phyloP scores from a whole-genome alignment of 2,888 invertebrate genomes.

The Yponomeuta malinellus region DNA sequence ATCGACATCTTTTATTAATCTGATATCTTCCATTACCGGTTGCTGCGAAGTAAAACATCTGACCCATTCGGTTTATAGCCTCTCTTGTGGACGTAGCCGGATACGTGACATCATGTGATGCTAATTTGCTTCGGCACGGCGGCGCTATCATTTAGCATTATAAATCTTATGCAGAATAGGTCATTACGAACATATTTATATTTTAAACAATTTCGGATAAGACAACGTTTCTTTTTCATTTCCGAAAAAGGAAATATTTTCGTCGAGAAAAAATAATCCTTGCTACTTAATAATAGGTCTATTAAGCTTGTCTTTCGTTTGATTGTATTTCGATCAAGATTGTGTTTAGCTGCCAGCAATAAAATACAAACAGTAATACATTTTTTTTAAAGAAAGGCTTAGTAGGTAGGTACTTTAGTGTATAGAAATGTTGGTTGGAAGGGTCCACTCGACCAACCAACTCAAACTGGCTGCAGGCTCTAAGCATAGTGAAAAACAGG shows the following conservation, averaged over 20 bases:
- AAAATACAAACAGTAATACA: neutral
- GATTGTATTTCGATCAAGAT: too few species aligned
- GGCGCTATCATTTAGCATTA: slow-evolving; percentile 50
- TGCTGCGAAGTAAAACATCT: slow-evolving; percentile 54
- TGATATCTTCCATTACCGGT: slow-evolving; percentile 64
- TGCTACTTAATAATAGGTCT: neutral
- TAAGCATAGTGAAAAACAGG: slow-evolving; percentile 64
- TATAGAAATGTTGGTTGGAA: neutral
- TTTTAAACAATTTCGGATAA: slow-evolving; percentile 20
- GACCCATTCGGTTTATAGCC: slow-evolving; percentile 59
- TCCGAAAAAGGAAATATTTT: slow-evolving; percentile 20
- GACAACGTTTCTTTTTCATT: slow-evolving; percentile 10
- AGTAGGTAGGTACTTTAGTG: too few species aligned
- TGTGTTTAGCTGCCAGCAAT: neutral
- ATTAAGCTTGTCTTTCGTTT: too few species aligned
- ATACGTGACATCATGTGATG: slow-evolving; percentile 66
- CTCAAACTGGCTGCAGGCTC: slow-evolving; percentile 45
- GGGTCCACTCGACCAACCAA: slow-evolving; percentile 25
- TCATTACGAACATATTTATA: slow-evolving; percentile 34
- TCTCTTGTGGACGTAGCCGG: slow-evolving; percentile 55
- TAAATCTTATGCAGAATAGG: slow-evolving; percentile 48
- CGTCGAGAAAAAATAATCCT: neutral
- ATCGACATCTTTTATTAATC: slow-evolving; percentile 65
- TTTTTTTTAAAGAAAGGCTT: neutral
- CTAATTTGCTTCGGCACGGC: slow-evolving; percentile 49